A percentile compares a stretch with the other conserved stretches of the same genome.
Evolutionary conservation across 2,113 vertebrate species (phyloP).

Genomic region (Nibea albiflora): DNA sequence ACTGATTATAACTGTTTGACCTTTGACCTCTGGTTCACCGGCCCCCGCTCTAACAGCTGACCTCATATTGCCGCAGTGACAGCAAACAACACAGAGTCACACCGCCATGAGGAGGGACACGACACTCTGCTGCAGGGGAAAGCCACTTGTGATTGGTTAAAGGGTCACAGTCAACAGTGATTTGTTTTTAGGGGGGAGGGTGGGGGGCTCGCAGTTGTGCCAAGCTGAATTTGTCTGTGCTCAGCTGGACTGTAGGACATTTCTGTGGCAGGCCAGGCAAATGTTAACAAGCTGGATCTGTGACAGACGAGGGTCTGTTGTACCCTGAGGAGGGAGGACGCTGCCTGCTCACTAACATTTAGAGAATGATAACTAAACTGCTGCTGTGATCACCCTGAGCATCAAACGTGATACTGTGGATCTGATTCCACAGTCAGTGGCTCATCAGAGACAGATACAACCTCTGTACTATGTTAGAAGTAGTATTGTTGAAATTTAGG

Average conservation of each 20-base stretch:
- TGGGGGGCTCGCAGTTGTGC: conserved; percentile 8
- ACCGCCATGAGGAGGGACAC: neutral
- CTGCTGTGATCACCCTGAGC: neutral
- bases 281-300: conserved; percentile 50
- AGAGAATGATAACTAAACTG: conserved; percentile 33
- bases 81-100: conserved; percentile 11
- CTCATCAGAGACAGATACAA: neutral
- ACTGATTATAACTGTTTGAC: conserved; percentile 27
- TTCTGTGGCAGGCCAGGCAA: conserved; percentile 44
- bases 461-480: neutral
- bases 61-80: conserved; percentile 20
- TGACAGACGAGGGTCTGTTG: conserved; percentile 24
- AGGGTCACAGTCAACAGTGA: conserved; percentile 5
- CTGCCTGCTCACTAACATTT: conserved; percentile 45
- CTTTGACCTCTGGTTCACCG: conserved; percentile 32
- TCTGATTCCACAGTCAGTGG: neutral
- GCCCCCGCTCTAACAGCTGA: conserved; percentile 27
- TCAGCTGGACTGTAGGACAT: conserved; percentile 41
- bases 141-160: conserved; percentile 33
- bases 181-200: neutral
- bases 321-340: conserved; percentile 5
- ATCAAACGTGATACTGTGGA: conserved; percentile 10
- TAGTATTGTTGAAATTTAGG: neutral
- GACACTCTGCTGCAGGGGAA: neutral
- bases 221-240: conserved; percentile 3